Evolutionary conservation across 2,888 invertebrate species (phyloP).

Genomic region (Dimorphilus gyrociliatus): DNA sequence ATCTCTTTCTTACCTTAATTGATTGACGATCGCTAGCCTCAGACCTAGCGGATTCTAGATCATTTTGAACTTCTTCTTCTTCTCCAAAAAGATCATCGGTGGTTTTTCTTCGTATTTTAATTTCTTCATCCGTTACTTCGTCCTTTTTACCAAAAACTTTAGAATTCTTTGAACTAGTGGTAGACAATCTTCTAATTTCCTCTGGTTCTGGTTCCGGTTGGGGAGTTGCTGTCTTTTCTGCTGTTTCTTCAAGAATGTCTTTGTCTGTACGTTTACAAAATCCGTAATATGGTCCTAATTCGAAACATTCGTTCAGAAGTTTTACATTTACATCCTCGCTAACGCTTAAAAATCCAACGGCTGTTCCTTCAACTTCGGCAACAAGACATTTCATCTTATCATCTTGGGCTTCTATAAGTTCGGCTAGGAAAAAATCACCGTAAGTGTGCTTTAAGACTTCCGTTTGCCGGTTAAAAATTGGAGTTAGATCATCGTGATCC

Average conservation of each 20-base stretch:
- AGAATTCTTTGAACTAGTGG: too few species aligned
- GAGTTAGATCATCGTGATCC: constrained; percentile 37
- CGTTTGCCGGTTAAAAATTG: constrained; percentile 36
- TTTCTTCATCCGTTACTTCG: too few species aligned
- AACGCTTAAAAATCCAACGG: constrained; percentile 37
- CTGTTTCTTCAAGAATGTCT: constrained; percentile 13
- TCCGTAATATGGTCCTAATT: constrained; percentile 34
- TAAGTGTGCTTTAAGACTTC: constrained; percentile 32
- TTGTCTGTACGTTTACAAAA: constrained; percentile 25
- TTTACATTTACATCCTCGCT: constrained; percentile 30
- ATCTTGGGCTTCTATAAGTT: constrained; percentile 37
- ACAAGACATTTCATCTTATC: constrained; percentile 36
- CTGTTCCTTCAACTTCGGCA: constrained; percentile 35
- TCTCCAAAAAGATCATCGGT: too few species aligned
- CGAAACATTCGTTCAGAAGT: constrained; percentile 34
- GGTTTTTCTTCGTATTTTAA: too few species aligned
- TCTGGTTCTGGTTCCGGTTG: too few species aligned
- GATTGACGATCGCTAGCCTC: too few species aligned
- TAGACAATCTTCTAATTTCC: too few species aligned
- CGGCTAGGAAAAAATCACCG: constrained; percentile 37
- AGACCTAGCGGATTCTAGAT: too few species aligned
- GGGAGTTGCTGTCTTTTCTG: constrained; percentile 15
- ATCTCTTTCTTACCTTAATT: too few species aligned
- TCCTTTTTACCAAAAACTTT: too few species aligned
- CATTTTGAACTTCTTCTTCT: too few species aligned